Evolutionary conservation across 2,113 vertebrate species (phyloP).

Genomic region (Morone chrysops): DNA sequence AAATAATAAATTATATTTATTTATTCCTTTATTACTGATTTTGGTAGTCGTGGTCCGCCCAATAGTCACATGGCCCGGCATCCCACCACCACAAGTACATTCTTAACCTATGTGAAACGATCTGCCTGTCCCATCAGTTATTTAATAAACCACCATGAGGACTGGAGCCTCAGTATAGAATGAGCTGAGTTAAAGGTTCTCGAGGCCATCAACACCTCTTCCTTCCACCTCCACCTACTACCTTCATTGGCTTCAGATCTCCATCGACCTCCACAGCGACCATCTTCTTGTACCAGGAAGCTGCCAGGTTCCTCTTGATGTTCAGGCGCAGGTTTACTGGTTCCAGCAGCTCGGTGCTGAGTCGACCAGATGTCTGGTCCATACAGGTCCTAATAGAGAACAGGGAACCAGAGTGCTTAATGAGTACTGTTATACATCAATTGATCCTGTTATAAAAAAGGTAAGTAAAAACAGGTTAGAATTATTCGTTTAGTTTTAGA

Average conservation of each 20-base stretch:
- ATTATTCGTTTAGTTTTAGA: no score
- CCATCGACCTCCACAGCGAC: conserved; percentile 90
- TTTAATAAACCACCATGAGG: not conserved
- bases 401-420: not conserved
- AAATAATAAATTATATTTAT: no score
- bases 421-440: not conserved
- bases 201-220: not conserved
- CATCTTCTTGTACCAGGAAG: conserved; percentile 89
- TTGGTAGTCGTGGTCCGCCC: no score
- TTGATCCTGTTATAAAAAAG: no score
- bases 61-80: no score
- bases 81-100: no score
- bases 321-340: conserved; percentile 91
- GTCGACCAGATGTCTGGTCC: conserved; percentile 65
- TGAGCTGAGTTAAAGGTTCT: not conserved
- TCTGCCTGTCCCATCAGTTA: not conserved
- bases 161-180: not conserved
- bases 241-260: conserved; percentile 95
- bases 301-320: conserved; percentile 92
- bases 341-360: conserved; percentile 87
- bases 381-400: conserved; percentile 81
- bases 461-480: no score
- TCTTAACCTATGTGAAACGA: no score
- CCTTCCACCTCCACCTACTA: conserved; percentile 53
- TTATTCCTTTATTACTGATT: no score